phyloP scores from a whole-genome alignment of 2,113 vertebrate species.

The Toxotes jaculatrix region DNA sequence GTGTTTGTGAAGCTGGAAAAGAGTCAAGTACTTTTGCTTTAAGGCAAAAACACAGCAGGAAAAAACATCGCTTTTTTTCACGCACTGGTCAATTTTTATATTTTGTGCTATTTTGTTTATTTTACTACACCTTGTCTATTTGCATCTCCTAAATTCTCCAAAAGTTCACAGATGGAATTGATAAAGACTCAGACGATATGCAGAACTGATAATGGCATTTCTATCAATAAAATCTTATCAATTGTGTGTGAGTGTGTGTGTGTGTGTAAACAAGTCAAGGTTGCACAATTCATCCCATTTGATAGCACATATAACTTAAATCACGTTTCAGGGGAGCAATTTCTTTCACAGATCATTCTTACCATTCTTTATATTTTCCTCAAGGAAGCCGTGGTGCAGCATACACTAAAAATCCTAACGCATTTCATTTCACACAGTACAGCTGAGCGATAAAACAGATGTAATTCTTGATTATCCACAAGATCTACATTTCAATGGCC shows the following conservation, averaged over 20 bases:
- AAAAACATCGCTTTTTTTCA: no score
- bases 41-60: background rate
- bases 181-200: no score
- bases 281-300: background rate
- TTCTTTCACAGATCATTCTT: conserved; percentile 5
- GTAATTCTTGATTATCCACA: conserved; percentile 86
- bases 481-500: conserved; percentile 93
- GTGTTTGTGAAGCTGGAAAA: conserved; percentile 36
- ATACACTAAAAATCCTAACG: background rate
- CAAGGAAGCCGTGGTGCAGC: background rate
- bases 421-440: conserved; percentile 6
- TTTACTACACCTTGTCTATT: no score
- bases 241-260: background rate
- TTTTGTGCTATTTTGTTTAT: no score
- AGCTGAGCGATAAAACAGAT: conserved; percentile 27
- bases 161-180: no score
- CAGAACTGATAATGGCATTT: no score
- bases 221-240: no score
- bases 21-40: conserved; percentile 32
- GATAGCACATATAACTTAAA: background rate
- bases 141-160: no score
- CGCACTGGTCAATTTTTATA: no score
- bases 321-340: background rate
- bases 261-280: conserved; percentile 25
- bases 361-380: background rate